These are phyloP conservation scores for Panulirus ornatus DNA, from an alignment of 1,140 invertebrate species.

Conservation along the genomic window DNA sequence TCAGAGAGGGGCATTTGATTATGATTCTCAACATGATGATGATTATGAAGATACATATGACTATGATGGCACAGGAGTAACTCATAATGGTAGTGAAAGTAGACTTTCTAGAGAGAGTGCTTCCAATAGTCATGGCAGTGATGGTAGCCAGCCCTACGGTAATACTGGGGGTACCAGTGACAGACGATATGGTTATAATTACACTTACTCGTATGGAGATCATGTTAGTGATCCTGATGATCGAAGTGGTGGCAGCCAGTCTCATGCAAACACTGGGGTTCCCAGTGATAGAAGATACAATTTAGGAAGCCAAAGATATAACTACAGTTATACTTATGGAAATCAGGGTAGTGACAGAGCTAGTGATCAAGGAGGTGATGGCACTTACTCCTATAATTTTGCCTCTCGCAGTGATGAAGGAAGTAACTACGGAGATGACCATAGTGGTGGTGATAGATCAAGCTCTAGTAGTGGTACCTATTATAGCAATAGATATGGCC, in stretches of 20 bases:
- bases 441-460: background rate
- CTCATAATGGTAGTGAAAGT: slow-evolving; percentile 12
- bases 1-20: background rate
- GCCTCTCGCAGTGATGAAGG: too few relatives aligned
- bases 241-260: background rate
- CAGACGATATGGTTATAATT: slow-evolving; percentile 6
- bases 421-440: too few relatives aligned
- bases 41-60: slow-evolving; percentile 26
- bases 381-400: too few relatives aligned
- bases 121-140: background rate
- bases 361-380: background rate
- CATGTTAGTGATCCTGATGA: too few relatives aligned
- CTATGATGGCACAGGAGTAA: background rate
- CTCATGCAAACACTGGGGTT: too few relatives aligned
- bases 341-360: background rate
- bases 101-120: too few relatives aligned
- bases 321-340: background rate
- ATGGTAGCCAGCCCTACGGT: background rate
- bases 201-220: slow-evolving; percentile 19
- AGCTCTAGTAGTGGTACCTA: too few relatives aligned
- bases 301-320: background rate
- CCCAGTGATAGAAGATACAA: slow-evolving; percentile 35
- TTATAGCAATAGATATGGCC: background rate
- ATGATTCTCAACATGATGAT: background rate
- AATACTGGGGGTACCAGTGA: background rate